Evolutionary conservation across 2,888 invertebrate species (phyloP).

Genomic region (Agrotis clavis): DNA sequence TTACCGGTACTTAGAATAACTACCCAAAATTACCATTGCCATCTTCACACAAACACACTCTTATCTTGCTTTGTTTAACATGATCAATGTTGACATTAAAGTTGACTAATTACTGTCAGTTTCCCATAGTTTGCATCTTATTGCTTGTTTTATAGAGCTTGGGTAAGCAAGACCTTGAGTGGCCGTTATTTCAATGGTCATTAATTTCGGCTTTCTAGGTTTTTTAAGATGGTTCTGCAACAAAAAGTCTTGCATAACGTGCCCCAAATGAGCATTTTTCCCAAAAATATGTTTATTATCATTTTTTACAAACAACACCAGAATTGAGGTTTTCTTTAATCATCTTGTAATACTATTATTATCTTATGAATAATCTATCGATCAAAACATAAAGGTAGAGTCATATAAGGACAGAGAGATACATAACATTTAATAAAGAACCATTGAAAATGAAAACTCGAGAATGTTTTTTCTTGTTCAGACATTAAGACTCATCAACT

Average conservation of each 20-base stretch:
- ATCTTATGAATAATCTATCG: not conserved
- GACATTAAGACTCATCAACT: not conserved
- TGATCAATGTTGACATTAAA: conserved; percentile 48
- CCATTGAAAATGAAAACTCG: not conserved
- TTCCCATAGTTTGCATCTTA: conserved; percentile 69
- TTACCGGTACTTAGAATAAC: not conserved
- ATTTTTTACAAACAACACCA: conserved; percentile 7
- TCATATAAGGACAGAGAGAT: not conserved
- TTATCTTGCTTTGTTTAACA: conserved; percentile 48
- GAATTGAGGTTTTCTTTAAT: not conserved
- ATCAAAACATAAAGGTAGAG: not conserved
- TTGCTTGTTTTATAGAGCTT: conserved; percentile 64
- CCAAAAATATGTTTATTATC: no score
- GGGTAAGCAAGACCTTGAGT: conserved; percentile 68
- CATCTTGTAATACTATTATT: not conserved
- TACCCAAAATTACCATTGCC: conserved; percentile 40
- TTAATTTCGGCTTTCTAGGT: conserved; percentile 63
- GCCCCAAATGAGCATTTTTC: conserved; percentile 6
- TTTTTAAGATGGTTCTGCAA: conserved; percentile 51
- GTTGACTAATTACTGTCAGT: conserved; percentile 48
- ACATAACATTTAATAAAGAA: not conserved
- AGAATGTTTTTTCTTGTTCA: not conserved
- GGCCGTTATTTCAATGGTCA: conserved; percentile 59
- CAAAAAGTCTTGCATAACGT: conserved; percentile 40
- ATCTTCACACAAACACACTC: conserved; percentile 45